Percentiles rank a stretch among this genome's conserved stretches.
Conservation (phyloP, 1,140 invertebrate genomes). For the Onthophagus taurus region DNA sequence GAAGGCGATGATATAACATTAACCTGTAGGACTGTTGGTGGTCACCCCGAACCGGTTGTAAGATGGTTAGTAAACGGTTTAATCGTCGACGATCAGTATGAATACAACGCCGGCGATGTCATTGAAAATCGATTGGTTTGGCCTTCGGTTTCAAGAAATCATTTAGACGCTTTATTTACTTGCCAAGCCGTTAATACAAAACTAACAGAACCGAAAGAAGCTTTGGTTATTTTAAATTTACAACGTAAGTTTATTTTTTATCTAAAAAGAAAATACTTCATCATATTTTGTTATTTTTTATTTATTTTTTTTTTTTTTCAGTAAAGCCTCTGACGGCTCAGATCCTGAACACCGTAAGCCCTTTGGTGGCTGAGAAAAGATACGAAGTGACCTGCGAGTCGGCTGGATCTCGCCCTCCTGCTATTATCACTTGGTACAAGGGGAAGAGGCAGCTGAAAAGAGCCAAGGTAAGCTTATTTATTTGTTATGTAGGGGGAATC, state of each 20-base stretch:
- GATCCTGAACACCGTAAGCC: constrained; percentile 52
- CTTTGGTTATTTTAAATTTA: constrained; percentile 66
- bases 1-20: constrained; percentile 59
- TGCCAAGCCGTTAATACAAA: constrained; percentile 77
- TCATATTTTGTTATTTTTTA: constrained; percentile 6
- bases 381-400: constrained; percentile 75
- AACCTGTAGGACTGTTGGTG: constrained; percentile 55
- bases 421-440: constrained; percentile 82
- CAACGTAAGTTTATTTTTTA: constrained; percentile 59
- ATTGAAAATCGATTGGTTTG: constrained; percentile 75
- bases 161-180: constrained; percentile 72
- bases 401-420: constrained; percentile 72
- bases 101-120: constrained; percentile 70
- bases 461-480: constrained; percentile 49
- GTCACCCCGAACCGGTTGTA: constrained; percentile 54
- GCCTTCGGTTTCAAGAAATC: constrained; percentile 60
- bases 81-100: constrained; percentile 67
- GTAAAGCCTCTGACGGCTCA: constrained; percentile 70
- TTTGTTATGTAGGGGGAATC: too few species aligned
- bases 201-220: constrained; percentile 64
- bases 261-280: neutral
- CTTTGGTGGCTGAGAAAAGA: constrained; percentile 61
- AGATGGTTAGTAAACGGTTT: constrained; percentile 66
- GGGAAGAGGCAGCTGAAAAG: constrained; percentile 66
- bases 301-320: constrained; percentile 35